These are phyloP conservation scores for Frieseomelitta varia DNA, from an alignment of 1,140 invertebrate species.

Conservation along the genomic window DNA sequence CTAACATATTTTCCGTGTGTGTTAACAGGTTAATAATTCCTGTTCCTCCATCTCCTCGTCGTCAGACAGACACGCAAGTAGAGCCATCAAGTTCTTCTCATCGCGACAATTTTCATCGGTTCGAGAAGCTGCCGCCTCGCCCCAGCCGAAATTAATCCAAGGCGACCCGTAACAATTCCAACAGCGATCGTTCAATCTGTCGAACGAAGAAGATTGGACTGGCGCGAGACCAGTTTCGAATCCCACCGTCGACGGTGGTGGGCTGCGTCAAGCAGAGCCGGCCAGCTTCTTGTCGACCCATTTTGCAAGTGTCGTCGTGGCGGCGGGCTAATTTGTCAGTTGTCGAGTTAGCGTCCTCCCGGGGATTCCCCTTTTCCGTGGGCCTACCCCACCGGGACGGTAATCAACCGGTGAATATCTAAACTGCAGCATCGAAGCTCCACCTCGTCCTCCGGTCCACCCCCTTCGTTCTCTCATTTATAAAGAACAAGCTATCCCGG, in stretches of 20 bases:
- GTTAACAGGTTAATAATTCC: neutral
- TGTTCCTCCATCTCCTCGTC: too few relatives aligned
- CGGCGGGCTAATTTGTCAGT: conserved; percentile 83
- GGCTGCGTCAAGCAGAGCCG: conserved; percentile 69
- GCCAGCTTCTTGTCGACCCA: conserved; percentile 79
- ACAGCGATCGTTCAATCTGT: conserved; percentile 46
- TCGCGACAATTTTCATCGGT: neutral
- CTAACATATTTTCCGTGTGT: too few relatives aligned
- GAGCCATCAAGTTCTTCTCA: neutral
- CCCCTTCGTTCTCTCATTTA: conserved; percentile 78
- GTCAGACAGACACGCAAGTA: too few relatives aligned
- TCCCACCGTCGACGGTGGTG: conserved; percentile 36
- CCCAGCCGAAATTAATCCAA: conserved; percentile 22
- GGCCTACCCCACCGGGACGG: conserved; percentile 70
- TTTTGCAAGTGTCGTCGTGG: conserved; percentile 83
- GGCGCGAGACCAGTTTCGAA: conserved; percentile 32
- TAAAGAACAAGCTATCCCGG: conserved; percentile 77
- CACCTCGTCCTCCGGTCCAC: conserved; percentile 51
- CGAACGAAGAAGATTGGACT: conserved; percentile 47
- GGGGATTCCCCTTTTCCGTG: conserved; percentile 73
- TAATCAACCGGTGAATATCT: conserved; percentile 83
- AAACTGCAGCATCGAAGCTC: conserved; percentile 76
- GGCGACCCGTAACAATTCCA: conserved; percentile 36
- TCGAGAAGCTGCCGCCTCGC: neutral
- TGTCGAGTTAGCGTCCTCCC: conserved; percentile 82